A percentile compares a stretch with the other conserved stretches of the same genome.
Evolutionary conservation across 2,113 vertebrate genomes (phyloP).

Genomic region (Mesitornis unicolor): DNA sequence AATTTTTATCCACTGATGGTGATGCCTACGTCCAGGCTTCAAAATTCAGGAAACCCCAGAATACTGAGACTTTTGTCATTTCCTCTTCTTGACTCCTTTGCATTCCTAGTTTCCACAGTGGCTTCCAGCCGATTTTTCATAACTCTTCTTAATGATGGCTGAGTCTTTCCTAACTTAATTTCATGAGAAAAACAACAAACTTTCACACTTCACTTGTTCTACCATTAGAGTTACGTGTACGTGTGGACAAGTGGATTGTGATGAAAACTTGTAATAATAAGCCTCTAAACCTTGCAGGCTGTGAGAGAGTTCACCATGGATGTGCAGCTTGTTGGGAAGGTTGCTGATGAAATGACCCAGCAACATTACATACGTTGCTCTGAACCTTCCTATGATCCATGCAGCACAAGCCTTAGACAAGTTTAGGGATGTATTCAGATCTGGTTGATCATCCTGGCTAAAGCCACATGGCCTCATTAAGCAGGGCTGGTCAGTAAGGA

Average conservation of each 20-base stretch:
- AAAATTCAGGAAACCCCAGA: not conserved
- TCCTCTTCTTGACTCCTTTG: not conserved
- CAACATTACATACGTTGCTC: rapidly evolving
- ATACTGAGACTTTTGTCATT: not conserved
- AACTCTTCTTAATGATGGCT: not conserved
- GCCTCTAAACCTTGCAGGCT: not conserved
- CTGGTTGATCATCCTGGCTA: not conserved
- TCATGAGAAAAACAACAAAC: not conserved
- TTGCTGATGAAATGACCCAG: not conserved
- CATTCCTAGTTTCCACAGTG: not conserved
- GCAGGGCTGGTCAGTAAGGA: not conserved
- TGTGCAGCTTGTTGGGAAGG: not conserved
- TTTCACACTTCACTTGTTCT: not conserved
- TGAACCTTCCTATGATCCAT: rapidly evolving
- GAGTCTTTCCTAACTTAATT: not conserved
- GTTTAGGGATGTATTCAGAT: not conserved
- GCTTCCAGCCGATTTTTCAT: not conserved
- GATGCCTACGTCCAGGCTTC: not conserved
- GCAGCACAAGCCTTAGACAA: not conserved
- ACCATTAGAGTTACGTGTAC: not conserved
- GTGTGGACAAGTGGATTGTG: not conserved
- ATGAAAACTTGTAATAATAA: not conserved
- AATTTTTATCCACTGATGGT: not conserved
- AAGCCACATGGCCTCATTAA: not conserved
- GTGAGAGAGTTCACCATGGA: not conserved